These are phyloP conservation scores for Bubalus kerabau DNA, from an alignment of 2,113 vertebrate species.

Conservation along the genomic window DNA sequence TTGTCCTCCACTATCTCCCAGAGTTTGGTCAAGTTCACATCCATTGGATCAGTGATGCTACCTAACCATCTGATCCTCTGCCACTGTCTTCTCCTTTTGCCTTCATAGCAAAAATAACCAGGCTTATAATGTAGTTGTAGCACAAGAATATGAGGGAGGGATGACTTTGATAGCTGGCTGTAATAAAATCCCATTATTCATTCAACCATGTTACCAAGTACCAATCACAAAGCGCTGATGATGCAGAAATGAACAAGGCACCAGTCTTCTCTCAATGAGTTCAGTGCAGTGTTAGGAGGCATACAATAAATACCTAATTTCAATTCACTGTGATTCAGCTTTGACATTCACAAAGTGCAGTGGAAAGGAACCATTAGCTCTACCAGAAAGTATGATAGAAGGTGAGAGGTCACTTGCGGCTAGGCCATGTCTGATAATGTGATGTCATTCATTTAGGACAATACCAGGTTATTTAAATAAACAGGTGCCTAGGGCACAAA, in stretches of 20 bases:
- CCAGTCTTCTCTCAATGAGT: not conserved
- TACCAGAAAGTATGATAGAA: not conserved
- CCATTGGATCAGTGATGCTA: not conserved
- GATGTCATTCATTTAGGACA: not conserved
- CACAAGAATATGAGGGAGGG: not conserved
- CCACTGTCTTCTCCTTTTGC: not conserved
- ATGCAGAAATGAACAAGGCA: not conserved
- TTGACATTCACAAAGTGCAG: not conserved
- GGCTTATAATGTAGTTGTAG: not conserved
- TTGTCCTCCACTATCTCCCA: not conserved
- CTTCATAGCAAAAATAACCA: not conserved
- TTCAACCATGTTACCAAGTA: not conserved
- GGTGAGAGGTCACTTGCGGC: not conserved
- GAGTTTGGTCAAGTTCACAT: not conserved
- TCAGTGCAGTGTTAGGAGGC: not conserved
- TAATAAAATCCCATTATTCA: not conserved
- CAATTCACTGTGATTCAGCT: not conserved
- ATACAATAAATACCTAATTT: not conserved
- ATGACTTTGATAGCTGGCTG: not conserved
- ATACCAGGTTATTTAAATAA: not conserved
- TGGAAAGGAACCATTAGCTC: not conserved
- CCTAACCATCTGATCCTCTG: not conserved
- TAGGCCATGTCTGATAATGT: not conserved
- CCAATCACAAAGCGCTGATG: slow-evolving; percentile 1
- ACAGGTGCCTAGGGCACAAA: not conserved